Evolutionary conservation across 2,888 invertebrate species (phyloP), one percentile per base, ranked within the genome.

Genomic region (Lepidocyrtinus sp.): DNA sequence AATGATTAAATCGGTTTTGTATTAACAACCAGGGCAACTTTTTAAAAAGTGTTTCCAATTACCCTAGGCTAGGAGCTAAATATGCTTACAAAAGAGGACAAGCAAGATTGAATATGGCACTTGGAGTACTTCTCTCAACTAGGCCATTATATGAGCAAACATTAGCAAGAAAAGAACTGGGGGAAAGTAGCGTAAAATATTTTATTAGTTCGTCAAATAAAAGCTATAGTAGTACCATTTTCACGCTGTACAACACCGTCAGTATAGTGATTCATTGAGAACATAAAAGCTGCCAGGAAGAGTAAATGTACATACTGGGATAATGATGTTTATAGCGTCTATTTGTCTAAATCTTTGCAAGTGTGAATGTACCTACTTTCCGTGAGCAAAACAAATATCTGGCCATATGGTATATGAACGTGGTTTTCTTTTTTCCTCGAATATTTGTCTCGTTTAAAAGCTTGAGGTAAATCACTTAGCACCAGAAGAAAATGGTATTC

Each of bases 181-280:
- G 12, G 36, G 12, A 36, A 36, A 36, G 36, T 36, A 36, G 72
- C 27, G 36, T 65, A 65, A 74, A 74, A 74, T 65, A 74, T 74
- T 74, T 46, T 55, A 74, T 74, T 65, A 65, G 55, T 65, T 22
- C 65, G 73, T 65, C 65, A 55, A 74, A 74, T 65, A 26, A 72
- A 64, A 72, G 61, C 61, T 55, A 67, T 25, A 36, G 63, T 36
- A 59, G 59, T 36, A 68, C 46, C 19, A 36, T 68, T 68, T 21
- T 22, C 25, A 36, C 45, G 3, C 24, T 19, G 15, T 21, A 63
- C 5, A 22, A 22, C 15, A 22, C 22, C 15, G 3, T 7, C 22
- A 17, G 21, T 19, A 63, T 74, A 25, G 63, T 74, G 46, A 74
- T 64, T 50, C 64, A 3, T 5, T 36, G 36, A 36, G 36, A 36